Percentiles rank a stretch among this genome's conserved stretches.
Evolutionary conservation across 2,888 invertebrate genomes (phyloP).

Genomic region (Keiferia lycopersicella): DNA sequence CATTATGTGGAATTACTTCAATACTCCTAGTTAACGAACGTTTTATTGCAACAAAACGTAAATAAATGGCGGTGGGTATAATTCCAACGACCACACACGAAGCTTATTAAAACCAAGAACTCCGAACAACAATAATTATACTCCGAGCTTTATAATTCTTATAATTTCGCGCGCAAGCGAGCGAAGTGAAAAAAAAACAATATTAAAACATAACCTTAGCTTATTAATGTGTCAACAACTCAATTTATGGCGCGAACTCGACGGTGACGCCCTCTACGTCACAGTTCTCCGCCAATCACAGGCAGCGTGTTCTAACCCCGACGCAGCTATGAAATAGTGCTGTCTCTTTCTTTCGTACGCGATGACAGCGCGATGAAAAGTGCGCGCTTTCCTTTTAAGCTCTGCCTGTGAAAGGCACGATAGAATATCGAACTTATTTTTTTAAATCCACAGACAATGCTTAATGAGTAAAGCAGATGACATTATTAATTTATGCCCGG

Average conservation of each 20-base stretch:
- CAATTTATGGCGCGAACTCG: constrained; percentile 79
- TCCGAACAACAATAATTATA: constrained; percentile 76
- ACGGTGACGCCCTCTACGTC: constrained; percentile 71
- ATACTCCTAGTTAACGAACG: constrained; percentile 37
- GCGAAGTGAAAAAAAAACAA: constrained; percentile 61
- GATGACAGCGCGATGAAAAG: constrained; percentile 34
- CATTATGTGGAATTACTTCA: constrained; percentile 35
- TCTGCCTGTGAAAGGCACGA: constrained; percentile 31
- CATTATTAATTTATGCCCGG: constrained; percentile 73
- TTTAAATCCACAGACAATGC: constrained; percentile 36
- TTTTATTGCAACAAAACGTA: constrained; percentile 56
- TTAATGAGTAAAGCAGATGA: constrained; percentile 59
- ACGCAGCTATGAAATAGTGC: constrained; percentile 37
- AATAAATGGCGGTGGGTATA: constrained; percentile 56
- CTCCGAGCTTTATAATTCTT: constrained; percentile 75
- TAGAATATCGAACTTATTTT: constrained; percentile 37
- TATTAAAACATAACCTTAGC: constrained; percentile 78
- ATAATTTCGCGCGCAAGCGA: constrained; percentile 72
- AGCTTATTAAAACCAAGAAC: constrained; percentile 68
- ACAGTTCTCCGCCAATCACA: constrained; percentile 64
- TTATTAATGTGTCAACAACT: constrained; percentile 82
- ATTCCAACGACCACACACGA: constrained; percentile 75
- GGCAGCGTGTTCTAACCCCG: constrained; percentile 41
- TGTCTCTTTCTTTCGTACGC: constrained; percentile 52
- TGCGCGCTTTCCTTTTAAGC: constrained; percentile 28